Percentiles rank a stretch among this genome's conserved stretches.
phyloP scores from a whole-genome alignment of 2,113 vertebrate genomes.

The Laterallus jamaicensis region DNA sequence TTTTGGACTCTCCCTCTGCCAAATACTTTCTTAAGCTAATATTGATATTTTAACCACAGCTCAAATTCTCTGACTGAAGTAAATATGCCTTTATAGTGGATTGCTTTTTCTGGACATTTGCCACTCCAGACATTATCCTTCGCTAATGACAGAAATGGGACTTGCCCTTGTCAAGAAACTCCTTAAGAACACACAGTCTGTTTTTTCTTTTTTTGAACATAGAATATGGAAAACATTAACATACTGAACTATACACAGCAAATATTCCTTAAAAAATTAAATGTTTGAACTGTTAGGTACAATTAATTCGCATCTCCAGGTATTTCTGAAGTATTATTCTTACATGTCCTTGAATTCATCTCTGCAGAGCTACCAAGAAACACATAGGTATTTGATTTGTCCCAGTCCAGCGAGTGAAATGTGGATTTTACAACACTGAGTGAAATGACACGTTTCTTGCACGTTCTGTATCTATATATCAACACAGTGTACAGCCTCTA shows the following conservation, averaged over 20 bases:
- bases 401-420: background rate
- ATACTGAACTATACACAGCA: background rate
- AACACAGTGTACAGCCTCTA: background rate
- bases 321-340: background rate
- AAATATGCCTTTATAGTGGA: constrained; percentile 56
- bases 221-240: constrained; percentile 18
- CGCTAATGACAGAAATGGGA: constrained; percentile 42
- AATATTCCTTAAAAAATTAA: constrained; percentile 4
- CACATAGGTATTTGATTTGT: background rate
- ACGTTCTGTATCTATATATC: background rate
- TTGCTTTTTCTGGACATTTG: constrained; percentile 50
- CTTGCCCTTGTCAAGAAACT: constrained; percentile 30
- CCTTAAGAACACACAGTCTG: constrained; percentile 4
- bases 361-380: background rate
- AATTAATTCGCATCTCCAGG: background rate
- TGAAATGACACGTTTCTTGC: background rate
- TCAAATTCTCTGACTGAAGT: constrained; percentile 61
- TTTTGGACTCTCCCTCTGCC: constrained; percentile 45
- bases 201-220: background rate
- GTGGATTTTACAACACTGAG: background rate
- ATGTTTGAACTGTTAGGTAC: background rate
- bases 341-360: background rate
- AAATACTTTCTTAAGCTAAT: constrained; percentile 76
- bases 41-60: constrained; percentile 74
- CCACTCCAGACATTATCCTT: constrained; percentile 49